These are phyloP conservation scores for Caenorhabditis sp. DNA, from an alignment of 2,888 invertebrate species.

Conservation along the genomic window DNA sequence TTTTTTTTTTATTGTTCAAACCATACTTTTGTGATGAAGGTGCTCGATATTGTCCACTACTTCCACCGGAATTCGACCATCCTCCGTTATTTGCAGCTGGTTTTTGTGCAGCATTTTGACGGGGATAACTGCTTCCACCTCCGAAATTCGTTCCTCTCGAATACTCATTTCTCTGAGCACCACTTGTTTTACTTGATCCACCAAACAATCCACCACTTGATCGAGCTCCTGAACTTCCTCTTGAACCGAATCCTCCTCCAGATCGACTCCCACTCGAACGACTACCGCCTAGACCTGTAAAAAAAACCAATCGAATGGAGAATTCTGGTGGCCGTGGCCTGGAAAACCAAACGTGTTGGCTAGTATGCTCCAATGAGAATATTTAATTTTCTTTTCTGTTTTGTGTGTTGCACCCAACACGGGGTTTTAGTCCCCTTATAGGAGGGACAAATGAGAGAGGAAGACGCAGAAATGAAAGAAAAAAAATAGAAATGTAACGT, in stretches of 20 bases:
- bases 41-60: not conserved
- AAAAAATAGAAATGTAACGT: too few relatives aligned
- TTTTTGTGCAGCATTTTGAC: too few relatives aligned
- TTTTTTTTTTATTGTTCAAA: too few relatives aligned
- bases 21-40: not conserved
- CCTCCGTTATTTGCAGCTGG: not conserved
- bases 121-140: not conserved
- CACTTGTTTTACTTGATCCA: not conserved
- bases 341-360: too few relatives aligned
- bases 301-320: too few relatives aligned
- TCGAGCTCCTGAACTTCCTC: not conserved
- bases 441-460: too few relatives aligned
- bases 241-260: not conserved
- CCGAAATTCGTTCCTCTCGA: constrained; percentile 27
- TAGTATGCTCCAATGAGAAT: too few relatives aligned
- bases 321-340: too few relatives aligned
- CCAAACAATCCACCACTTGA: not conserved
- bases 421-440: too few relatives aligned
- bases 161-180: constrained; percentile 11
- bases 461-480: too few relatives aligned
- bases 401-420: too few relatives aligned
- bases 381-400: too few relatives aligned
- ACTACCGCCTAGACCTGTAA: not conserved
- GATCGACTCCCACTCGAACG: not conserved
- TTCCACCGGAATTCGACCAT: constrained; percentile 12